Evolutionary conservation across 2,113 vertebrate genomes (phyloP), one percentile per base, ranked within the genome.

Genomic region (Grantiella picta): DNA sequence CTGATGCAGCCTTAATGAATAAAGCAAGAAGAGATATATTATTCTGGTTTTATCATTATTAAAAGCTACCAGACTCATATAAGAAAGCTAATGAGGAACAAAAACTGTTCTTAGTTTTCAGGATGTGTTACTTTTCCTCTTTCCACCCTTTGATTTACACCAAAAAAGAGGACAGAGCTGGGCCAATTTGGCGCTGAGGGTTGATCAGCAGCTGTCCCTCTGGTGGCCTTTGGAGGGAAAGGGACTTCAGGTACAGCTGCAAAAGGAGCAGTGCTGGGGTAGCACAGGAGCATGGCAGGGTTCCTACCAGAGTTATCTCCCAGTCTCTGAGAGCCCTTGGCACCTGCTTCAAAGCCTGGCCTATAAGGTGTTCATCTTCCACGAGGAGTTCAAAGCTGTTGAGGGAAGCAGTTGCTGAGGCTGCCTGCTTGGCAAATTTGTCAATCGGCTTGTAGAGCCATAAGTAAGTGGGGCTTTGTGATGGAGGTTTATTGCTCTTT

Each of bases 371-470:
- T 90, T 96, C 93, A 60, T 83, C 42, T 95, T 95, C 89, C 69
- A 89, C 0, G 0, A 82, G 76, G 63, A 85, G 69, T 60, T 95
- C 56, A 88, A 78, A 96, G 82, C 82, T 93, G 10, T 35, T 82
- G 93, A 97, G 90, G 52, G 88, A 89, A 96, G 71, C 89, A 90
- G 82, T 63, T 86, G 79, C 73, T 71, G 49, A 83, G 85, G 83
- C 94, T 1, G 3, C 61, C 19, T 82, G 78, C 94, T 94, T 90
- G 89, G 75, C 82, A 94, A 84, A 94, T 76, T 64, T 81, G 56
- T 96, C 96, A 82, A 13, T 93, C 81, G 36, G 20, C 45, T 68
- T 49, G 3, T 65, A 76, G 63, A 83, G 52, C 80, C 94, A 6
- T 78, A 72, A 76, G 44, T 89, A 85, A 95, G 49, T 70, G 70